These are phyloP conservation scores for Hydractinia symbiolongicarpus DNA, from an alignment of 30 jellyfish, hydroid and myxozoan genomes.

Conservation along the genomic window DNA sequence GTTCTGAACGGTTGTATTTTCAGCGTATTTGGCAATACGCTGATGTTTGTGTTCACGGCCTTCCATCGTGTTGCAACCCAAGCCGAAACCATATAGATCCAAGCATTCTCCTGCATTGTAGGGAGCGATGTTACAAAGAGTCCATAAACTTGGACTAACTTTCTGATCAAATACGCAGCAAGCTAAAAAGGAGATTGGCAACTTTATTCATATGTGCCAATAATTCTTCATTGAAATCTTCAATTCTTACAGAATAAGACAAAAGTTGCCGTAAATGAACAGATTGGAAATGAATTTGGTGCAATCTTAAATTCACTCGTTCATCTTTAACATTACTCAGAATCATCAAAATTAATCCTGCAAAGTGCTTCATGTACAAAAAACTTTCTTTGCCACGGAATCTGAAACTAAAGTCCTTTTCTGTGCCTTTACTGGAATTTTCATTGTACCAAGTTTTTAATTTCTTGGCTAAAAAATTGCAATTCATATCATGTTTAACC, in stretches of 20 bases:
- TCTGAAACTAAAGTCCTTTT: neutral
- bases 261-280: neutral
- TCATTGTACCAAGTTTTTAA: conserved; percentile 1
- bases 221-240: neutral
- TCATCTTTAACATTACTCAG: neutral
- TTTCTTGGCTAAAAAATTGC: neutral
- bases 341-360: neutral
- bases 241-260: neutral
- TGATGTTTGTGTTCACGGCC: conserved; percentile 13
- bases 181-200: neutral
- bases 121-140: neutral
- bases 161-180: neutral
- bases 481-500: neutral
- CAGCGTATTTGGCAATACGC: neutral
- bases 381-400: conserved; percentile 3
- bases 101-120: neutral
- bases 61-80: neutral
- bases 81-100: neutral
- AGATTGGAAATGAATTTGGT: neutral
- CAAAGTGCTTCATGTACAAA: neutral
- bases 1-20: neutral
- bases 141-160: neutral
- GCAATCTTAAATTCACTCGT: neutral
- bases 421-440: neutral
- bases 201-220: neutral